Conservation (phyloP, 2,888 invertebrate species). For the Strigamia transsilvanica region DNA sequence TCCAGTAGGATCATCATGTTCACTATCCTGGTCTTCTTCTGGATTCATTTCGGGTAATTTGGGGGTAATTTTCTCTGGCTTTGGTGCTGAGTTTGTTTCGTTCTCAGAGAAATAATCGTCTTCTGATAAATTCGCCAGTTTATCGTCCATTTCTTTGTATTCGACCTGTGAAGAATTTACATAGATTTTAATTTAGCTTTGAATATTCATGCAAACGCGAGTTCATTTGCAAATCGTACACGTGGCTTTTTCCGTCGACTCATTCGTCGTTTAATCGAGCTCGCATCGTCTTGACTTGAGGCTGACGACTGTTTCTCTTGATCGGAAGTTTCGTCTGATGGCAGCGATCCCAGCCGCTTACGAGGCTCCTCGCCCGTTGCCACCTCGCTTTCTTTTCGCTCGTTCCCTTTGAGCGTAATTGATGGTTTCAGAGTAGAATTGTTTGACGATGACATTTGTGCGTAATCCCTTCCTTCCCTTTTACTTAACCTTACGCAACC, state of each 20-base stretch:
- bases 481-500: not conserved
- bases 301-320: conserved; percentile 48
- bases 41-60: conserved; percentile 57
- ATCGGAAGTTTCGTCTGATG: conserved; percentile 40
- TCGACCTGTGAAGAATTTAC: conserved; percentile 60
- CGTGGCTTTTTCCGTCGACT: conserved; percentile 56
- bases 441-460: conserved; percentile 54
- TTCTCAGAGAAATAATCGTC: conserved; percentile 63
- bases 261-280: conserved; percentile 54
- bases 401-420: conserved; percentile 47
- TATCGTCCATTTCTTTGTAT: conserved; percentile 63
- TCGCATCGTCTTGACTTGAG: conserved; percentile 50
- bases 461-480: not conserved
- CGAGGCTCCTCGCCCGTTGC: conserved; percentile 26
- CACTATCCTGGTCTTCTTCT: conserved; percentile 67
- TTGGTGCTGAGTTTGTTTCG: conserved; percentile 48
- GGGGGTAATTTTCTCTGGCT: conserved; percentile 58
- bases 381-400: conserved; percentile 53
- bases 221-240: conserved; percentile 37
- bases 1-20: conserved; percentile 70
- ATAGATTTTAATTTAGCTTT: not conserved
- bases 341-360: conserved; percentile 49
- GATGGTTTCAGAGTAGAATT: conserved; percentile 50
- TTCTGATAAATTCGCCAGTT: conserved; percentile 62
- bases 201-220: not conserved